phyloP scores from a whole-genome alignment of 53 echinoderm and acorn worm genomes.

The Mesocentrotus franciscanus region DNA sequence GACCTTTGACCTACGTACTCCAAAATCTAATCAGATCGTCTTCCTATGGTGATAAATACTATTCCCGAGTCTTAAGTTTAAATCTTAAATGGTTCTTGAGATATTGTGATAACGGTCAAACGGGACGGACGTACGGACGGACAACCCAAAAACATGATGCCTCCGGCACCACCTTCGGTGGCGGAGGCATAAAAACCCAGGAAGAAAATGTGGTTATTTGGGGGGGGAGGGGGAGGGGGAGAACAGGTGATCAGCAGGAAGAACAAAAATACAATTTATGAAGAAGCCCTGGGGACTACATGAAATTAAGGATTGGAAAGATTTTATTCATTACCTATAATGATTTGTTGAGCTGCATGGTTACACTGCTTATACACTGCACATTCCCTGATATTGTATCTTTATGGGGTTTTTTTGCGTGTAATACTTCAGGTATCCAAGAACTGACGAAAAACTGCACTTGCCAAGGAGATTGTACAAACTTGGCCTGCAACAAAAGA shows the following conservation, averaged over 20 bases:
- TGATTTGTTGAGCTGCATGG: background rate
- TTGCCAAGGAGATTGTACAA: conserved; percentile 42
- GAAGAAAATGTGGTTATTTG: background rate
- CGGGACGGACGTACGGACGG: too few species aligned
- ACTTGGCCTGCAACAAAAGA: conserved; percentile 25
- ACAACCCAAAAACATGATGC: too few species aligned
- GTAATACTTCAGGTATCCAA: conserved; percentile 45
- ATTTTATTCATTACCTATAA: background rate
- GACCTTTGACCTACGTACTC: too few species aligned
- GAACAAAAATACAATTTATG: background rate
- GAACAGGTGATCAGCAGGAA: background rate
- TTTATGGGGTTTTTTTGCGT: background rate
- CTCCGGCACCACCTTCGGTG: too few species aligned
- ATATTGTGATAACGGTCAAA: too few species aligned
- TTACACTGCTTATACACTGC: background rate
- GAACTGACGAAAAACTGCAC: conserved; percentile 21
- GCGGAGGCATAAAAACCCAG: too few species aligned
- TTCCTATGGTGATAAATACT: too few species aligned
- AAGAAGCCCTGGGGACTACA: background rate
- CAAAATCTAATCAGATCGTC: too few species aligned
- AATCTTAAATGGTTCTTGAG: too few species aligned
- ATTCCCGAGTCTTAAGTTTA: too few species aligned
- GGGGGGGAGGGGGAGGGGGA: background rate
- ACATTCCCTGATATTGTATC: background rate
- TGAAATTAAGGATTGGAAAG: background rate